Base-by-base conservation (phyloP, 23 tunicate genomes). In the Phallusia fumigata region DNA sequence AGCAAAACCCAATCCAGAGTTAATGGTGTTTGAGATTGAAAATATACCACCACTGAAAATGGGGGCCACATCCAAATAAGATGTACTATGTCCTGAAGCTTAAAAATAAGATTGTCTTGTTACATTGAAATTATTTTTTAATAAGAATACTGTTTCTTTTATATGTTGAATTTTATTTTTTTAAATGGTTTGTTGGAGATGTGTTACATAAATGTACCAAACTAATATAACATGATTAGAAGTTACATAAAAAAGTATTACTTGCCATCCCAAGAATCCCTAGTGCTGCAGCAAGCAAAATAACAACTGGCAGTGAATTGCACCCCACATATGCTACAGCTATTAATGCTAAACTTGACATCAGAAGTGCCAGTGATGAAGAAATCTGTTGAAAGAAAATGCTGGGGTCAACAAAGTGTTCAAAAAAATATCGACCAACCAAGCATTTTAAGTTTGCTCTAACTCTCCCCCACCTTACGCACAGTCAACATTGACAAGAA, bases 71-170 rank as follows among this genome's bases (percentile, higher is more conserved):
- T 78, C 64, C 31, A 78, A 19, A 24, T 32, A 78, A 78, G 64
- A 78, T 22, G 64, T 21, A 3, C 32, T 5, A 30, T 47, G 81
- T n/a, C 81, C 81, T 5, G 81, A 40, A 19, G 53, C 64, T 78
- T 2, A 78, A 78, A 47, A 21, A 33, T 35, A 78, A 32, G 58
- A 18, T 18, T 21, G 13, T 58, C 13, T 1, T 13, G 16, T 58
- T 51, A 51, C 15, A 21, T 3, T 6, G 26, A 22, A 8, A 24
- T 58, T 1, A 24, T 22, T 11, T 6, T 58, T 58, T 24, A 16
- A 24, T 8, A 21, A 1, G 5, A 58, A 21, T n/a, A n/a, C 47
- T 40, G 5, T 40, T 40, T 40, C 47, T 40, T 3, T 40, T 40
- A 10, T 40, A 10, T 10, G 10, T 40, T 5, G 10, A 40, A 40